Conservation (phyloP, 2,113 vertebrate species). For the Felis chaus region DNA sequence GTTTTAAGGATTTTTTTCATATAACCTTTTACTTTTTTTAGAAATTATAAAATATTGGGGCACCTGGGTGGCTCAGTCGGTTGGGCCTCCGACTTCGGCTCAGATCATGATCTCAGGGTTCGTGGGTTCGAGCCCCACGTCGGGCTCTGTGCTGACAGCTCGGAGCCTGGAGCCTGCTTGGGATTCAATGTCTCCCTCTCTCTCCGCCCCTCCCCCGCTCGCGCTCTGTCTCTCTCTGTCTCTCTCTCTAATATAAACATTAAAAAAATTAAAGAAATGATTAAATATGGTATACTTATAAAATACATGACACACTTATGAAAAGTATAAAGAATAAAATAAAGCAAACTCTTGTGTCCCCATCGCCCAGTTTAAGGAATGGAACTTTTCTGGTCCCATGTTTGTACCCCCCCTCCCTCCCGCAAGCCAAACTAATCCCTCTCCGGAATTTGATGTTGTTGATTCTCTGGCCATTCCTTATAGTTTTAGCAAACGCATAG, state of each 20-base stretch:
- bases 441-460: not conserved
- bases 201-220: too few relatives aligned
- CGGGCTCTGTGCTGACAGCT: too few relatives aligned
- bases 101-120: too few relatives aligned
- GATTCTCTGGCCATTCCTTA: not conserved
- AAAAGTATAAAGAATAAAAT: not conserved
- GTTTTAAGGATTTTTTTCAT: not conserved
- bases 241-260: too few relatives aligned
- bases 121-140: too few relatives aligned
- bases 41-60: not conserved
- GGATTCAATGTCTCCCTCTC: too few relatives aligned
- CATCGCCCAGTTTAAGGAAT: not conserved
- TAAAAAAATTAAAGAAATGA: not conserved
- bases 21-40: not conserved
- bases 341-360: not conserved
- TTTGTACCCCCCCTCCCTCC: fast-evolving
- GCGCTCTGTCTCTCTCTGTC: too few relatives aligned
- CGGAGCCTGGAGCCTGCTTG: too few relatives aligned
- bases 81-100: too few relatives aligned
- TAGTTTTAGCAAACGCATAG: not conserved
- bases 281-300: not conserved
- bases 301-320: not conserved
- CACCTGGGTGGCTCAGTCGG: too few relatives aligned
- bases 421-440: fast-evolving
- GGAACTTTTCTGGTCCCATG: fast-evolving